Base-by-base conservation (phyloP, 2,888 invertebrate genomes). In the Leucoma salicis region DNA sequence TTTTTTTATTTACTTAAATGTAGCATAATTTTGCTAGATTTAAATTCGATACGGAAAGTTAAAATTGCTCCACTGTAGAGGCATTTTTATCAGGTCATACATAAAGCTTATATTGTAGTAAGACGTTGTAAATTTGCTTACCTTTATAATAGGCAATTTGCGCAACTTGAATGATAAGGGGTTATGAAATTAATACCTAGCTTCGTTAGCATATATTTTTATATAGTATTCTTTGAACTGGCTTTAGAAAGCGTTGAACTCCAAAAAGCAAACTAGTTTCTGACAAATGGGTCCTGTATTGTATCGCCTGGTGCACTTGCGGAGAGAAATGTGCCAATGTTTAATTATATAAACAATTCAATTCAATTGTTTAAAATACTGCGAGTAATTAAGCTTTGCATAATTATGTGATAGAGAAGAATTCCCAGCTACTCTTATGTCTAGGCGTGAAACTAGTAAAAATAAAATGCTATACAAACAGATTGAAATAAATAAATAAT, bases 251-350 rank as follows among this genome's bases (percentile, higher is more conserved):
- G 47, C 83, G 63, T 72, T 84, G 84, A 88, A 86, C 88, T 57
- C 63, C 69, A 63, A 74, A 82, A 83, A 73, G 67, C 54, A 82
- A 84, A 82, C 82, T 75, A 72, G 84, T 85, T 82, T 70, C 69
- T 65, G 66, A 64, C 68, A 70, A 71, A 75, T 70, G 58, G 63
- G 68, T 69, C 60, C 68, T 55, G 66, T 56, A 57, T 61, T 55
- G 57, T 66, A 70, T 46, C 14, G 44, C 40, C 11, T 29, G 61
- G 63, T 58, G 52, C 48, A 47, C 52, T 42, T 40, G 54, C 46
- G 42, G 41, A 29, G 46, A 37, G 38, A 57, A 59, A 53, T 43
- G 48, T 51, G 53, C 46, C 11, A 51, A 42, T 46, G 54, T 42
- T 49, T 53, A 43, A 52, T 54, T 54, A 57, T 58, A 40, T 44